Base-by-base conservation (phyloP, 2,113 vertebrate species). In the Zingel zingel region DNA sequence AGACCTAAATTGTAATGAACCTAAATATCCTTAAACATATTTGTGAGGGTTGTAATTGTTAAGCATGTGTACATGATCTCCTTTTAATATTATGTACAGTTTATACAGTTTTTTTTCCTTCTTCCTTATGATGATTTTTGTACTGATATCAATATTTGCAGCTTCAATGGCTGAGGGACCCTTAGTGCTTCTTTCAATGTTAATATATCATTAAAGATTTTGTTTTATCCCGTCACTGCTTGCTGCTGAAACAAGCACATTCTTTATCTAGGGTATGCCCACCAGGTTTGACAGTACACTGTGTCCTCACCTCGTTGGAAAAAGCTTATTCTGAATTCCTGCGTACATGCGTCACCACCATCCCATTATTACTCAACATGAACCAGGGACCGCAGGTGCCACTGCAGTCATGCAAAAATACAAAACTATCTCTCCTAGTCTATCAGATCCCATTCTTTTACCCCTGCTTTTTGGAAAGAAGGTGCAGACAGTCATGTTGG, bases 401-500 rank as follows among this genome's bases (percentile, higher is more conserved):
- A 27, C 5, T 12, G 9, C 45, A 19, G 5, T 59, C 11, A 65
- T 3, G 4, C n/a, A 12, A 18, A n/a, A 3, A 50, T 19, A 71
- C 45, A 48, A 12, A 30, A 10, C 15, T 51, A 48, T 63, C 16
- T 47, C 6, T 66, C 30, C 65, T 25, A 7, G 3, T 10, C 39
- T 10, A 25, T 65, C 48, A 69, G 59, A 83, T 71, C 13, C 6
- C 27, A 30, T n/a, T 50, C 30, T 66, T 69, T 14, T 36, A 77
- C 33, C 16, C 51, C 4, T 30, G 13, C 4, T 67, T 73, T 67
- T 59, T 43, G 51, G 15, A 59, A 63, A 30, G 0, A 12, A 81
- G 14, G 16, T 66, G 23, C 27, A 69, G 16, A 48, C 13, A 30
- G 51, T 85, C 79, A 0, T 87, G 87, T 82, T 73, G 13, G 12